Evolutionary conservation across 2,888 invertebrate genomes (phyloP).

Genomic region (Drosophila hawaiiensis): DNA sequence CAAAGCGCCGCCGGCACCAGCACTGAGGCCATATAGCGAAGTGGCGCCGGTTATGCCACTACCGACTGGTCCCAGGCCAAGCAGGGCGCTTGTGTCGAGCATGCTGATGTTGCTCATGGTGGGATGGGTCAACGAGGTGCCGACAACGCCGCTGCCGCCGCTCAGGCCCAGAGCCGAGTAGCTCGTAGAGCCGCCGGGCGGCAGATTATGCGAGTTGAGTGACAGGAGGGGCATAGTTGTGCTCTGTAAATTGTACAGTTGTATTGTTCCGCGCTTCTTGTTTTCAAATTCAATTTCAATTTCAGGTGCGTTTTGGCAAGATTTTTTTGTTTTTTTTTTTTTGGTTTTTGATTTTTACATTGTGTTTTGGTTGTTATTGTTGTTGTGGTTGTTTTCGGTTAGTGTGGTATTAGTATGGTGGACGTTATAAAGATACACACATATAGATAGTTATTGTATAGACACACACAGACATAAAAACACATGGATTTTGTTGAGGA

Average conservation of each 20-base stretch:
- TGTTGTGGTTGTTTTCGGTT: constrained; percentile 27
- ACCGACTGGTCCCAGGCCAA: constrained; percentile 65
- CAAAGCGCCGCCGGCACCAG: constrained; percentile 80
- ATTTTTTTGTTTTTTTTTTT: constrained; percentile 13
- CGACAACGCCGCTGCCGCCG: constrained; percentile 76
- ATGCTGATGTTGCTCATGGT: constrained; percentile 83
- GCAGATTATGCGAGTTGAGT: constrained; percentile 86
- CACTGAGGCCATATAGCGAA: constrained; percentile 79
- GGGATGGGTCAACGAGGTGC: constrained; percentile 84
- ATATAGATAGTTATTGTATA: constrained; percentile 55
- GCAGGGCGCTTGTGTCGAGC: constrained; percentile 81
- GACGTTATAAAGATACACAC: constrained; percentile 39
- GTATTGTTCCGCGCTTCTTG: constrained; percentile 85
- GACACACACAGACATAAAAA: constrained; percentile 49
- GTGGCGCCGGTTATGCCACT: constrained; percentile 78
- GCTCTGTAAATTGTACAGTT: constrained; percentile 87
- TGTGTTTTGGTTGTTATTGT: constrained; percentile 35
- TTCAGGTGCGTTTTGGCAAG: constrained; percentile 43
- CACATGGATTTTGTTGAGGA: constrained; percentile 33
- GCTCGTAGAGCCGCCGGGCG: constrained; percentile 84
- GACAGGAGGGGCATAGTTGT: constrained; percentile 88
- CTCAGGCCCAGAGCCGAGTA: constrained; percentile 85
- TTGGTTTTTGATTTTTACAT: constrained; percentile 40
- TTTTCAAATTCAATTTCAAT: constrained; percentile 44
- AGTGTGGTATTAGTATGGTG: constrained; percentile 35